Evolutionary conservation across 2,888 invertebrate genomes (phyloP).

Genomic region (Agrilus cyanescens): DNA sequence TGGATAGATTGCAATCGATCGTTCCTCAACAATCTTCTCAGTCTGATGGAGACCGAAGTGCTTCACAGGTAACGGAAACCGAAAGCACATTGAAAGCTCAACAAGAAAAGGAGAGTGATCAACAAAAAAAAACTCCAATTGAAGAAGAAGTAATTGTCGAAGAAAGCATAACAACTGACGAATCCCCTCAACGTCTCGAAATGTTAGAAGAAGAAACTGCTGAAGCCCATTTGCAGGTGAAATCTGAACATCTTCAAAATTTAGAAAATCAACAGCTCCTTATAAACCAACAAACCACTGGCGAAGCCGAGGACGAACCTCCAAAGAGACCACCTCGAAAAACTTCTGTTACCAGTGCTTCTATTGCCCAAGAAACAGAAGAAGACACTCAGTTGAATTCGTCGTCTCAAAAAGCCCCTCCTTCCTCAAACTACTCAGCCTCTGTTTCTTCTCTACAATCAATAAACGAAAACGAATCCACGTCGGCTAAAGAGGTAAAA

Average conservation of each 20-base stretch:
- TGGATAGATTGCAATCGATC: conserved; percentile 36
- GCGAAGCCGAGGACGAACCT: background rate
- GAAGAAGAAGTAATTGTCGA: conserved; percentile 36
- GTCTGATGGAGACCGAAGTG: conserved; percentile 1
- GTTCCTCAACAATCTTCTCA: conserved; percentile 8
- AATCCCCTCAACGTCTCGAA: conserved; percentile 35
- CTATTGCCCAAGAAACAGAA: conserved; percentile 1
- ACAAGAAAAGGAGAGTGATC: conserved; percentile 11
- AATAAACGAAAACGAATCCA: too few relatives aligned
- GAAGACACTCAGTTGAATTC: background rate
- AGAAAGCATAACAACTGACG: conserved; percentile 34
- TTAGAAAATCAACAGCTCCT: background rate
- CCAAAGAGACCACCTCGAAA: conserved; percentile 9
- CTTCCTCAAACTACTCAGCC: too few relatives aligned
- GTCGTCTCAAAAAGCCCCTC: background rate
- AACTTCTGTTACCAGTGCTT: conserved; percentile 5
- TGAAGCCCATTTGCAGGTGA: too few relatives aligned
- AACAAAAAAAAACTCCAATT: conserved; percentile 34
- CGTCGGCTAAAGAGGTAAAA: background rate
- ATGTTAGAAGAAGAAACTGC: too few relatives aligned
- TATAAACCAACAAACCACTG: too few relatives aligned
- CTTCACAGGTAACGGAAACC: conserved; percentile 5
- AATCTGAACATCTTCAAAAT: background rate
- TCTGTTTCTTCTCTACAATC: too few relatives aligned
- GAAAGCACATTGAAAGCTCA: background rate